phyloP scores from a whole-genome alignment of 2,888 invertebrate genomes.

The Nomada fucata region DNA sequence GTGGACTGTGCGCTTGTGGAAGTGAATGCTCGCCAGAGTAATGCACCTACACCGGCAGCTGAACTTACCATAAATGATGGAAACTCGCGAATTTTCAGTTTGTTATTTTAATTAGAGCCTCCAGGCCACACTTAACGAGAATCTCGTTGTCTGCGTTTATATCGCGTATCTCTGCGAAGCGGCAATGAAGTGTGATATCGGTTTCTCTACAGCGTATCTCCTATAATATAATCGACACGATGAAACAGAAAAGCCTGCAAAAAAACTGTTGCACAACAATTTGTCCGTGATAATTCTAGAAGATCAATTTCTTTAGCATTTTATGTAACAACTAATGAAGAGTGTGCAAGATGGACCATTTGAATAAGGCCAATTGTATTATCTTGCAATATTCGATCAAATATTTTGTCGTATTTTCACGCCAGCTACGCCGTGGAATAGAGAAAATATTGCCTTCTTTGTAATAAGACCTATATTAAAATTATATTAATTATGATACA shows the following conservation, averaged over 20 bases:
- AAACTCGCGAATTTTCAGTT: constrained; percentile 75
- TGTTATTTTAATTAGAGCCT: constrained; percentile 83
- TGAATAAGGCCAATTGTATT: too few species aligned
- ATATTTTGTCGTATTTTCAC: too few species aligned
- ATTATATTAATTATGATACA: too few species aligned
- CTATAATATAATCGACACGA: not conserved
- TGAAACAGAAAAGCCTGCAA: constrained; percentile 20
- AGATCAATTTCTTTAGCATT: too few species aligned
- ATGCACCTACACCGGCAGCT: constrained; percentile 37
- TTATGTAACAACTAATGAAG: too few species aligned
- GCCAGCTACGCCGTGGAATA: too few species aligned
- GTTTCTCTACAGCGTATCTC: not conserved
- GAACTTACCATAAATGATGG: constrained; percentile 64
- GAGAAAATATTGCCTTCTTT: too few species aligned
- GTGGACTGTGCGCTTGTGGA: constrained; percentile 10
- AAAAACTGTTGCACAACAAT: too few species aligned
- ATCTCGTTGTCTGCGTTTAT: constrained; percentile 59
- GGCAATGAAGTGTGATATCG: constrained; percentile 44
- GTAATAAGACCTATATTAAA: too few species aligned
- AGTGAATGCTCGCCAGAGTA: constrained; percentile 35
- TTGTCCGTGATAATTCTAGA: too few species aligned
- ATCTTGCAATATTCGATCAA: too few species aligned
- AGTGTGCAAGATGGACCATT: too few species aligned
- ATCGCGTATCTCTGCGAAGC: constrained; percentile 52
- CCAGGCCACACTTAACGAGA: constrained; percentile 75